Conservation (phyloP, 2,113 vertebrate species). For the Scartelaos histophorus region DNA sequence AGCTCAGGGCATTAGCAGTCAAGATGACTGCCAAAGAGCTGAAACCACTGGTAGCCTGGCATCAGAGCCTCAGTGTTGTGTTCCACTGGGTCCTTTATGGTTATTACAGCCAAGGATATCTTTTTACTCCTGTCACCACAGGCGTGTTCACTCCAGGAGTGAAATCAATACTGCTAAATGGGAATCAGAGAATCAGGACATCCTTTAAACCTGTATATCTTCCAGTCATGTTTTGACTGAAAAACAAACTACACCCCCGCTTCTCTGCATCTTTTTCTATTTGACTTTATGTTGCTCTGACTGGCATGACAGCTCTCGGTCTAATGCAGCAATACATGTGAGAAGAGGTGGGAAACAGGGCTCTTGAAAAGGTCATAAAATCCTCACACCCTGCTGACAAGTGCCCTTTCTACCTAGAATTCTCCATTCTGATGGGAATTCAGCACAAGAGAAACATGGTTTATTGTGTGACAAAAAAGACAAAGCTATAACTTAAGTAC, state of each 20-base stretch:
- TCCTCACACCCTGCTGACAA: conserved; percentile 49
- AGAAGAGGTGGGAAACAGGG: conserved; percentile 13
- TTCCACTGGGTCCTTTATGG: conserved; percentile 42
- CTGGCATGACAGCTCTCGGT: conserved; percentile 64
- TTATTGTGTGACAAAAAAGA: conserved; percentile 18
- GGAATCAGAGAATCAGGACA: conserved; percentile 60
- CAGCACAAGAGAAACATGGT: conserved; percentile 32
- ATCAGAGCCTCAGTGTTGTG: conserved; percentile 42
- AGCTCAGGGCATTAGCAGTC: conserved; percentile 43
- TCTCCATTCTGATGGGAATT: conserved; percentile 33
- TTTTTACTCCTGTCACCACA: conserved; percentile 52
- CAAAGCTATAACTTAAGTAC: conserved; percentile 30
- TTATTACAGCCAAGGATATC: conserved; percentile 60
- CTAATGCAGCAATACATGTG: conserved; percentile 55
- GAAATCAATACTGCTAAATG: conserved; percentile 74
- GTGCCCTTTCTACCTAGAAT: conserved; percentile 55
- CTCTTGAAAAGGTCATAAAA: conserved; percentile 68
- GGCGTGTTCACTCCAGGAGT: conserved; percentile 49
- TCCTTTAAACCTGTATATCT: conserved; percentile 42
- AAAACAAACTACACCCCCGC: conserved; percentile 15
- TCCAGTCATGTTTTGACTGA: conserved; percentile 21
- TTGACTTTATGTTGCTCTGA: conserved; percentile 53
- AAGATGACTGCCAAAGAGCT: conserved; percentile 45
- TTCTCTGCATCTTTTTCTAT: conserved; percentile 33
- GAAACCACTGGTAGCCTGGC: conserved; percentile 39